Evolutionary conservation across 2,888 invertebrate genomes (phyloP), one percentile per base, ranked within the genome.

Genomic region (Geophilus truncorum): DNA sequence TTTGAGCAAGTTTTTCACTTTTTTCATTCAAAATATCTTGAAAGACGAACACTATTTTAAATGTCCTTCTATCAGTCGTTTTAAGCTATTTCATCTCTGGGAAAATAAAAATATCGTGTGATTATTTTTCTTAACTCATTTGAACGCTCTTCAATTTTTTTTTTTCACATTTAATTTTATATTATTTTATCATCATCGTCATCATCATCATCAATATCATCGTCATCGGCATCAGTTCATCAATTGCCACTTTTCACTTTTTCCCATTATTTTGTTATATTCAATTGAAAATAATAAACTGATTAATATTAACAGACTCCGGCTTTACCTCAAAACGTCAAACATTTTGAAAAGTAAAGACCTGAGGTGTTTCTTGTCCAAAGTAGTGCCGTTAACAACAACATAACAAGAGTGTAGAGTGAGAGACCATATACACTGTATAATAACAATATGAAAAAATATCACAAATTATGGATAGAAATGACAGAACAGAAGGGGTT

Each of bases 391-490:
- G 70, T 70, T 70, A 70, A 70, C 70, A 70, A 70, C 70, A 70
- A 70, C 70, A 70, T 70, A 70, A 70, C 70, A 70, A 70, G 70
- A 70, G 70, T 70, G 70, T 70, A 70, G 70, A 70, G 70, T 70
- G 70, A 70, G 70, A 70, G 70, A 70, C 70, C 70, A 70, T 70
- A 70, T 70, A 70, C 70, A 70, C 70, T 70, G 70, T 70, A 70
- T 70, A 70, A 70, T 70, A 70, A 70, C 70, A 70, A 70, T 70
- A 70, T 70, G 70, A 70, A 30, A 78, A 78, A 78, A 78, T 78
- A 78, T 78, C 78, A 78, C 78, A 78, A 78, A 78, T 78, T 78
- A 78, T 78, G 78, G 78, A 40, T 78, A 45, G 36, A 78, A 78
- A 78, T 78, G 78, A 78, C 45, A 78, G 78, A 78, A 36, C 45